These are phyloP conservation scores for Tetranychus piercei DNA, from an alignment of 2,888 invertebrate species.

Conservation along the genomic window DNA sequence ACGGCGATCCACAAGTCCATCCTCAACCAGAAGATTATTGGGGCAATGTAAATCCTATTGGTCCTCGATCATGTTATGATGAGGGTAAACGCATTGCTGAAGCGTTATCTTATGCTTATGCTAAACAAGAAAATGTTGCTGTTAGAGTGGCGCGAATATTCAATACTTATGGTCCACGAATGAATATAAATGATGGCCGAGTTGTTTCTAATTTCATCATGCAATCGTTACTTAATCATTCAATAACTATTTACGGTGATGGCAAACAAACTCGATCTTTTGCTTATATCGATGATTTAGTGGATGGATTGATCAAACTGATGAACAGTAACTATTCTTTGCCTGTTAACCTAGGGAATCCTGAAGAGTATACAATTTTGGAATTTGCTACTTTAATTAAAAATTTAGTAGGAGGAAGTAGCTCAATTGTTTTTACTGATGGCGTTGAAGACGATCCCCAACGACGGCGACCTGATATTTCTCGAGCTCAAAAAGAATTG, in stretches of 20 bases:
- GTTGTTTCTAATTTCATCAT: constrained; percentile 97
- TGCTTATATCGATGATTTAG: constrained; percentile 90
- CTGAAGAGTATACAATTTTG: constrained; percentile 87
- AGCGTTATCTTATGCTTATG: constrained; percentile 84
- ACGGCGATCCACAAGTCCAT: constrained; percentile 94
- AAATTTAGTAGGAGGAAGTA: constrained; percentile 34
- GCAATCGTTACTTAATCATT: constrained; percentile 80
- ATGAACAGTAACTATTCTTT: constrained; percentile 84
- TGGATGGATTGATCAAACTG: constrained; percentile 72
- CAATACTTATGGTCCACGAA: constrained; percentile 94
- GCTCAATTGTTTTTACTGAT: constrained; percentile 50
- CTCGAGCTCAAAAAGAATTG: constrained; percentile 59
- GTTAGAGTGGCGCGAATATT: constrained; percentile 94
- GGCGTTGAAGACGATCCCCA: constrained; percentile 93
- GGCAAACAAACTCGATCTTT: constrained; percentile 63
- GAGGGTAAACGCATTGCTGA: constrained; percentile 98
- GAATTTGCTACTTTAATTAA: constrained; percentile 41
- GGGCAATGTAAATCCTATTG: constrained; percentile 98
- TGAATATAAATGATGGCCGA: constrained; percentile 96
- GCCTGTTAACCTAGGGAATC: constrained; percentile 93
- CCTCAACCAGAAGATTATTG: constrained; percentile 95
- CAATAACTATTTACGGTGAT: constrained; percentile 57
- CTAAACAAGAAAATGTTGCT: constrained; percentile 77
- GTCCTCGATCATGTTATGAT: constrained; percentile 81
- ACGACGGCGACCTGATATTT: constrained; percentile 77